phyloP scores from a whole-genome alignment of 2,797 vertebrate genomes.

The Pangasius macronema region DNA sequence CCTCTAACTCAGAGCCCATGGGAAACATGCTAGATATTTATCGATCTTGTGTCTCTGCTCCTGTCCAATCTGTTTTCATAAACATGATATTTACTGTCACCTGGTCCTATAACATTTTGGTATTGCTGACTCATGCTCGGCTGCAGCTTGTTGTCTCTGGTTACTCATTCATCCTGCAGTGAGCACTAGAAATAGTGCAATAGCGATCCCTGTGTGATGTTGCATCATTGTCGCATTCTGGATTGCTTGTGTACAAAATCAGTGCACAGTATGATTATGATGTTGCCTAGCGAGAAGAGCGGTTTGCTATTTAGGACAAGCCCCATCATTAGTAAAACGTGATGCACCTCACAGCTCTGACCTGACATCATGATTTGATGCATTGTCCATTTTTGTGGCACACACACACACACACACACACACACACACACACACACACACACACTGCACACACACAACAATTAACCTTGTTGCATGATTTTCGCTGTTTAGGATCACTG shows the following conservation, averaged over 20 bases:
- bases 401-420: slow-evolving; percentile 10
- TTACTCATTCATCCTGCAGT: slow-evolving; percentile 22
- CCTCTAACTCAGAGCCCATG: neutral
- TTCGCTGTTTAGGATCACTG: slow-evolving; percentile 48
- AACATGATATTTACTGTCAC: slow-evolving; percentile 43
- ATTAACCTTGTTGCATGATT: slow-evolving; percentile 45
- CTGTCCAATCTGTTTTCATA: slow-evolving; percentile 24
- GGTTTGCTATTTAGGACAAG: neutral
- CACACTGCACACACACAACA: neutral
- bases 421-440: slow-evolving; percentile 7
- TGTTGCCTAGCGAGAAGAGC: neutral
- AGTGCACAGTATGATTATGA: neutral
- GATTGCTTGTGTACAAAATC: neutral
- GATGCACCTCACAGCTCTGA: neutral
- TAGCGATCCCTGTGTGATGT: neutral
- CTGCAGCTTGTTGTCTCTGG: neutral
- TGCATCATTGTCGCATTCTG: neutral
- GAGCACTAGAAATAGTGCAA: slow-evolving; percentile 20
- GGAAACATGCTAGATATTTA: slow-evolving; percentile 14
- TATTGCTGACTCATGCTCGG: slow-evolving; percentile 37
- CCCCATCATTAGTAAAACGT: neutral
- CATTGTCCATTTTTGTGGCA: slow-evolving; percentile 19
- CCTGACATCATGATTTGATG: slow-evolving; percentile 40
- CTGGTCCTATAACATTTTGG: slow-evolving; percentile 26
- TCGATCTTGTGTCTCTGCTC: neutral